Base-by-base conservation (phyloP, 92 coral and sea anemone genomes). In the Diadumene lineata region DNA sequence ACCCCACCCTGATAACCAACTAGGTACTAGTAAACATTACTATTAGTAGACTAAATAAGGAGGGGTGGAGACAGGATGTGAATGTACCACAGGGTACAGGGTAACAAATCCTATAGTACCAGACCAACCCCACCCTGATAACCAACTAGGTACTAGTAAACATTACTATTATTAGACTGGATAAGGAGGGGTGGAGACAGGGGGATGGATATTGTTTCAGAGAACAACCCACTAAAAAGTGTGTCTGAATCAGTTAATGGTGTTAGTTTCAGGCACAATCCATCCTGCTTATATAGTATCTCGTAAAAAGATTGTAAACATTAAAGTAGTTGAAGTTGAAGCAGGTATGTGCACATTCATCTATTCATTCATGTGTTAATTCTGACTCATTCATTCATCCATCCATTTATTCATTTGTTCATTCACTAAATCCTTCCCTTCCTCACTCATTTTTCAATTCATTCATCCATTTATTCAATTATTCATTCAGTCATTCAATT, bases 21-120 rank as follows among this genome's bases (percentile, higher is more conserved):
- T 33, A 27, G 60, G 21, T 46, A 38, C 13, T 38, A n/a, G n/a
- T n/a, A n/a, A n/a, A n/a, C n/a, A n/a, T n/a, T n/a, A n/a, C n/a
- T n/a, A n/a, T n/a, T n/a, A n/a, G n/a, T n/a, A n/a, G n/a, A n/a
- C n/a, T n/a, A n/a, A n/a, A n/a, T n/a, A n/a, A n/a, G n/a, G n/a
- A n/a, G n/a, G n/a, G n/a, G n/a, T n/a, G n/a, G n/a, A n/a, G n/a
- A n/a, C n/a, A n/a, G n/a, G n/a, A n/a, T n/a, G 81, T 31, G 92
- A 93, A 70, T 96, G 99, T 60, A 58, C 56, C 29, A 53, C 86
- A 17, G 97, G 99, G 19, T 75, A 82, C 44, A 71, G 84, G 34
- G 76, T 74, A 10, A 58, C 78, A 18, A 87, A 86, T 67, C 94
- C 94, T 48, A 69, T 86, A 0, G 11, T 75, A 32, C 82, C 71